Conservation (phyloP, 2,888 invertebrate species). For the Terebella lapidaria region DNA sequence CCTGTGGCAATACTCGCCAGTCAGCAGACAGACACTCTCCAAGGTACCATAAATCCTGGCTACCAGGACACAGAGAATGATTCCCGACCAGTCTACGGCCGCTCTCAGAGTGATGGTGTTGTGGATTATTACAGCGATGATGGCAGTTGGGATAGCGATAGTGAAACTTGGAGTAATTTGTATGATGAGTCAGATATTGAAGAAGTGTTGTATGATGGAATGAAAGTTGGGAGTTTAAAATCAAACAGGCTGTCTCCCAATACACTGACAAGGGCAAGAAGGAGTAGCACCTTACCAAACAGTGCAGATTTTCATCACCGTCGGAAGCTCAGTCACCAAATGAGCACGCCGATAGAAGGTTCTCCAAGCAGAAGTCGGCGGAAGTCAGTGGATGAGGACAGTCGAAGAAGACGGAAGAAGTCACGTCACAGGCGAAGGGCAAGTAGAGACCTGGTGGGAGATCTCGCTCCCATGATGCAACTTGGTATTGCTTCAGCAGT, state of each 20-base stretch:
- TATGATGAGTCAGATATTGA: neutral
- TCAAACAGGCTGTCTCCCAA: too few species aligned
- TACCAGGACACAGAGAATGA: neutral
- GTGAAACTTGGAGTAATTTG: conserved; percentile 1
- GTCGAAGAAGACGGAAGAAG: too few species aligned
- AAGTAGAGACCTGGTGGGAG: neutral
- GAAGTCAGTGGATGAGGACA: too few species aligned
- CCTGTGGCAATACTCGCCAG: too few species aligned
- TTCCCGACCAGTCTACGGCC: neutral
- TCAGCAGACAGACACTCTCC: neutral
- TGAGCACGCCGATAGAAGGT: too few species aligned
- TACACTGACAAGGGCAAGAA: too few species aligned
- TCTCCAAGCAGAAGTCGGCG: too few species aligned
- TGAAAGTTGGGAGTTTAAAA: too few species aligned
- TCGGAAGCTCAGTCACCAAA: too few species aligned
- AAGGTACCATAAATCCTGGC: neutral
- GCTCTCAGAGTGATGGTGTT: neutral
- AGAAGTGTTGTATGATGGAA: too few species aligned
- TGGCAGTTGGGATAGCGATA: conserved; percentile 1
- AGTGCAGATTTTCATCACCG: too few species aligned
- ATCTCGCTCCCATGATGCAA: neutral
- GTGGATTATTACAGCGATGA: neutral
- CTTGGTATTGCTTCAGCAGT: neutral
- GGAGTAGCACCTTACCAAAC: too few species aligned
- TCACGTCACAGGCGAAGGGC: neutral